phyloP scores from a whole-genome alignment of 1,140 invertebrate genomes.

The Lepidostoma basale region DNA sequence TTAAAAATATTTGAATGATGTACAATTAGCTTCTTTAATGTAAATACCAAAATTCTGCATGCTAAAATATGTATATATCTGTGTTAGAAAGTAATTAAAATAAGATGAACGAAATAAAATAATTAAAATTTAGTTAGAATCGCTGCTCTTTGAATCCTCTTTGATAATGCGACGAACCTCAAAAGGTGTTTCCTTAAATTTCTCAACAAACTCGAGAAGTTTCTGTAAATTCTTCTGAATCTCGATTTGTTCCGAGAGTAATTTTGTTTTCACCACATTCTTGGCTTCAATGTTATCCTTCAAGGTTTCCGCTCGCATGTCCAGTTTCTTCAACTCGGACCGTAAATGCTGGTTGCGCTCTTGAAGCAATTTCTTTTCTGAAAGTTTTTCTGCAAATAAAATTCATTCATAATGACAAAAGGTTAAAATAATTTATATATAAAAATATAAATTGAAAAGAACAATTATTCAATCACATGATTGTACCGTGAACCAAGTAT shows the following conservation, averaged over 20 bases:
- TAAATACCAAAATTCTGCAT: no score
- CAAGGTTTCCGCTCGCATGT: constrained; percentile 53
- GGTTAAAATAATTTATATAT: neutral
- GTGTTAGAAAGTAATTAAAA: no score
- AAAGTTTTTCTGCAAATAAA: constrained; percentile 54
- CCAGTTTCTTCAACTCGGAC: constrained; percentile 55
- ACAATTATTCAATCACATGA: no score
- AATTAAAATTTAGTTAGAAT: no score
- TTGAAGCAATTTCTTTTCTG: constrained; percentile 55
- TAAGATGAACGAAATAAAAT: no score
- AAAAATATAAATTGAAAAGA: neutral
- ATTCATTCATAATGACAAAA: neutral
- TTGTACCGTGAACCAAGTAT: no score
- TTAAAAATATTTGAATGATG: no score
- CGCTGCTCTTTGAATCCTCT: constrained; percentile 48
- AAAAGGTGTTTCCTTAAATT: constrained; percentile 58
- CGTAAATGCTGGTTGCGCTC: constrained; percentile 57
- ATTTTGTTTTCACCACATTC: constrained; percentile 55
- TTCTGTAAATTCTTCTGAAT: constrained; percentile 58
- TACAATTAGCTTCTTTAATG: no score
- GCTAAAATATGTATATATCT: no score
- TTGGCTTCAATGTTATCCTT: constrained; percentile 59
- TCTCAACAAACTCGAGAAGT: constrained; percentile 58
- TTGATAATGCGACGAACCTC: constrained; percentile 43
- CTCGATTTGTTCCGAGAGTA: constrained; percentile 57